Conservation (phyloP, 2,797 vertebrate species). For the Cuculus canorus region DNA sequence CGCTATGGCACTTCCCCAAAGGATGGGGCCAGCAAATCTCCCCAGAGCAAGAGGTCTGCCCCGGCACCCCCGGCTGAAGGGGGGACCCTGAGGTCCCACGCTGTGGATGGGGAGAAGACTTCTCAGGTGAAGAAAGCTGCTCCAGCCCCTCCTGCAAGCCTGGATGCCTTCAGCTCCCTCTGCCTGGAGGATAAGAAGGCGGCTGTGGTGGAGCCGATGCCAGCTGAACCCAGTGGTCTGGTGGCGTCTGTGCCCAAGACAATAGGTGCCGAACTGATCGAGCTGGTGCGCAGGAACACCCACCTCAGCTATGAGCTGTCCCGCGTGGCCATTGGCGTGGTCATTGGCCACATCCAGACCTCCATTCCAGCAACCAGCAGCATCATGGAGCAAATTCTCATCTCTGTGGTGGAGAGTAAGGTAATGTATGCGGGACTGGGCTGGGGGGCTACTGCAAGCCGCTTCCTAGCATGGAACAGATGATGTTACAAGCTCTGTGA, state of each 20-base stretch:
- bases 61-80: constrained; percentile 33
- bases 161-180: constrained; percentile 74
- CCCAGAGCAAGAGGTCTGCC: constrained; percentile 61
- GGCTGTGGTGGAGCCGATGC: neutral
- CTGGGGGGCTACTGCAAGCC: neutral
- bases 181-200: constrained; percentile 69
- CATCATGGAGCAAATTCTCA: constrained; percentile 91
- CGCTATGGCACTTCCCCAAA: constrained; percentile 75
- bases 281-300: constrained; percentile 96
- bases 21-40: constrained; percentile 65
- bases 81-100: constrained; percentile 30
- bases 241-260: constrained; percentile 81
- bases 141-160: constrained; percentile 12
- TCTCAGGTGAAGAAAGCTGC: constrained; percentile 54
- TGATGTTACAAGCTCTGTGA: rapidly evolving
- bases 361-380: constrained; percentile 82
- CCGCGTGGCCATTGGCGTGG: constrained; percentile 91
- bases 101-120: constrained; percentile 45
- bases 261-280: constrained; percentile 92
- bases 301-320: constrained; percentile 94
- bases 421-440: constrained; percentile 63
- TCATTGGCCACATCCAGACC: constrained; percentile 93
- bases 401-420: constrained; percentile 94
- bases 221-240: constrained; percentile 11
- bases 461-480: neutral